Conservation (phyloP, 2,113 vertebrate species). For the Strix uralensis region DNA sequence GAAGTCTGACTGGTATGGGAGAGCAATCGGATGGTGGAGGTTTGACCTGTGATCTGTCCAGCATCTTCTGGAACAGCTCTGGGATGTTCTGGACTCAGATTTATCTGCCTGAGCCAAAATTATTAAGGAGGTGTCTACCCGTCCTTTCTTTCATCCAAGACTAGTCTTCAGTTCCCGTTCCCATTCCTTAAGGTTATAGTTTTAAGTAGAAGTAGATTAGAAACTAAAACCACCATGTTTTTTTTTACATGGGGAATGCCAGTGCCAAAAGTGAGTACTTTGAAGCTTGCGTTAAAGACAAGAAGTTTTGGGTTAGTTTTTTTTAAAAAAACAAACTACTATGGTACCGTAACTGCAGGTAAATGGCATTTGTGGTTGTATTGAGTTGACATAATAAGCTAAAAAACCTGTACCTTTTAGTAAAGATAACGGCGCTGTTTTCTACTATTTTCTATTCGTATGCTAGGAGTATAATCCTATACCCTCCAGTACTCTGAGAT, state of each 20-base stretch:
- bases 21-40: neutral
- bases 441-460: neutral
- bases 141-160: neutral
- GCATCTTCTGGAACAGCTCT: neutral
- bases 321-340: neutral
- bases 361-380: neutral
- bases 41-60: neutral
- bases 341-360: neutral
- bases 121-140: neutral
- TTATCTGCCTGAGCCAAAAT: slow-evolving; percentile 10
- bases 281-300: neutral
- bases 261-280: slow-evolving; percentile 28
- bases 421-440: neutral
- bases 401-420: neutral
- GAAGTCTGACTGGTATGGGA: slow-evolving; percentile 1
- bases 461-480: neutral
- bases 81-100: neutral
- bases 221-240: neutral
- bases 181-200: neutral
- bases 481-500: neutral
- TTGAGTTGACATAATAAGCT: neutral
- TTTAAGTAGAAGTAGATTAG: slow-evolving; percentile 4
- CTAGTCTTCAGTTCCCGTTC: neutral
- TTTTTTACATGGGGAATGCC: slow-evolving; percentile 3
- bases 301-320: neutral